Evolutionary conservation across 2,113 vertebrate species (phyloP).

Genomic region (Gavialis gangeticus): DNA sequence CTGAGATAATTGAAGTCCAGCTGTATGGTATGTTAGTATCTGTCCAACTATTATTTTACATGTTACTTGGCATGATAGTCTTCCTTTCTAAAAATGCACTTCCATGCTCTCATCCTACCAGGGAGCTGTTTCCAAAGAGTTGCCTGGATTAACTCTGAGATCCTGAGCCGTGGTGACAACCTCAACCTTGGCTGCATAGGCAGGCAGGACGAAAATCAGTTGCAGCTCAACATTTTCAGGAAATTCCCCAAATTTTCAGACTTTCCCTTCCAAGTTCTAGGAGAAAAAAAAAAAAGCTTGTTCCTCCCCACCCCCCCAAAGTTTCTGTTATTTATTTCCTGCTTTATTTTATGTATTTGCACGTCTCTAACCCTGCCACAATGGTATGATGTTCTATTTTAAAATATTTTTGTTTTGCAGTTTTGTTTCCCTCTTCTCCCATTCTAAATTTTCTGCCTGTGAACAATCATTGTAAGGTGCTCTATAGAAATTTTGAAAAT

Average conservation of each 20-base stretch:
- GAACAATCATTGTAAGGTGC: accelerated
- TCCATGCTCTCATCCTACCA: background rate
- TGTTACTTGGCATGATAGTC: background rate
- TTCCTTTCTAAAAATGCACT: background rate
- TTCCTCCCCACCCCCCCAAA: no score
- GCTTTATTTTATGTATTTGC: no score
- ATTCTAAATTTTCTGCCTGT: background rate
- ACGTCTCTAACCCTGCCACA: background rate
- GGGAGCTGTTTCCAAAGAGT: background rate
- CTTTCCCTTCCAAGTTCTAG: no score
- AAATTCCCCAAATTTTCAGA: no score
- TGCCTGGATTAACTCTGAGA: background rate
- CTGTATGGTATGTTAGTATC: background rate
- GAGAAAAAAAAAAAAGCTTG: no score
- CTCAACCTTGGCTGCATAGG: background rate
- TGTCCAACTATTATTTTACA: background rate
- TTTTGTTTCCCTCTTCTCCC: background rate
- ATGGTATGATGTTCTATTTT: background rate
- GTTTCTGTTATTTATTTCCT: no score
- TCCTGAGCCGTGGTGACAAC: background rate
- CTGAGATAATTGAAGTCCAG: background rate
- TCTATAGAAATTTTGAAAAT: background rate
- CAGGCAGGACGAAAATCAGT: background rate
- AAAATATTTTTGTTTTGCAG: background rate
- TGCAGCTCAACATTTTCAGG: background rate